Evolutionary conservation across 2,888 invertebrate species (phyloP), one percentile per base, ranked within the genome.

Genomic region (Sarcophaga carnaria): DNA sequence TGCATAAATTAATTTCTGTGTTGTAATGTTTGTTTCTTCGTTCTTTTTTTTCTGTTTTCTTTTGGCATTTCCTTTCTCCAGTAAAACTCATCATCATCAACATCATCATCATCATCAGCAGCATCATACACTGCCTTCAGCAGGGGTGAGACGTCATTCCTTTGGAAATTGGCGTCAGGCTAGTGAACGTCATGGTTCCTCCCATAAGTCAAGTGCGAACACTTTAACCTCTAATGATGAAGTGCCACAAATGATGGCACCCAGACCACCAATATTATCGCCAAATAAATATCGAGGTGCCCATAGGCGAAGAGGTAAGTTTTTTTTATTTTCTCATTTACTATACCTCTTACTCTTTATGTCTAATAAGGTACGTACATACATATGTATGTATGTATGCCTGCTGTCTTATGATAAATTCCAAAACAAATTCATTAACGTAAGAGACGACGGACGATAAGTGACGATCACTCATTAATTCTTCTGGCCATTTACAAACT

Each of bases 161-260:
- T 91, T 93, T 88, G 92, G 93, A 72, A 93, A 93, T 89, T 93
- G 93, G 91, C 91, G 90, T 67, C 92, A 92, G 71, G 89, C 75
- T 83, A 90, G 88, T 89, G 91, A 90, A 88, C 89, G 89, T 17
- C 89, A 90, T 82, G 81, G 71, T 37, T 37, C 37, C 64, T 89
- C 88, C 27, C 87, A 89, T 59, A 89, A 90, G 87, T 89, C 81
- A 74, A 83, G 74, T 66, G 90, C 89, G 22, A 75, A 71, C 63
- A 83, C 82, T 25, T 89, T 92, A 85, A 90, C 92, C 17, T 90
- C 93, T 59, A 93, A 92, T 86, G 93, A 93, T 91, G 93, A 93
- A 89, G 93, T 93, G 88, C 93, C 93, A 88, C 92, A 91, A 89
- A 93, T 93, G 93, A 89, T 93, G 90, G 93, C 93, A 12, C 93